Conservation (phyloP, 2,888 invertebrate species). For the Drosophila buzzatii region DNA sequence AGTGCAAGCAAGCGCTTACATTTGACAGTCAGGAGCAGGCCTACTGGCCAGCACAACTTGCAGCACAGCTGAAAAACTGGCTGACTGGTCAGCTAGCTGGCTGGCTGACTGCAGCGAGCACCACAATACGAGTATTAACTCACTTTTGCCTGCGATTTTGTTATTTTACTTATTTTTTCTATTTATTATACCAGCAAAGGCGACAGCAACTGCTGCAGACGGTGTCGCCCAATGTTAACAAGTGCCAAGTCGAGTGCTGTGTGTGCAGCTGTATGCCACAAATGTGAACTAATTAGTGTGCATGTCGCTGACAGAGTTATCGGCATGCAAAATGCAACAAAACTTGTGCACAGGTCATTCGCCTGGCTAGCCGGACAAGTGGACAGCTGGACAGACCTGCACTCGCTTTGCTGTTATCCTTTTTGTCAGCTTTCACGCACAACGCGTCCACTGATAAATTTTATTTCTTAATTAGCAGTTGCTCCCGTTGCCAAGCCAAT, state of each 20-base stretch:
- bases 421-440: constrained; percentile 67
- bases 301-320: constrained; percentile 75
- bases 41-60: constrained; percentile 43
- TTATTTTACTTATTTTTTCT: constrained; percentile 28
- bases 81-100: constrained; percentile 16
- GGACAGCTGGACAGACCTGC: neutral
- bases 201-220: constrained; percentile 21
- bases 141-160: constrained; percentile 64
- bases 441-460: constrained; percentile 57
- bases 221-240: constrained; percentile 63
- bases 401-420: constrained; percentile 50
- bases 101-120: constrained; percentile 35
- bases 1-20: constrained; percentile 55
- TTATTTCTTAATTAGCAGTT: constrained; percentile 78
- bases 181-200: constrained; percentile 14
- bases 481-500: constrained; percentile 57
- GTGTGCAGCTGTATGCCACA: constrained; percentile 59
- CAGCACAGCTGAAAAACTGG: constrained; percentile 52
- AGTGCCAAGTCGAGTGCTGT: constrained; percentile 67
- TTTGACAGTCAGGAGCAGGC: constrained; percentile 71
- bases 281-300: constrained; percentile 78
- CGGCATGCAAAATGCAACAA: constrained; percentile 56
- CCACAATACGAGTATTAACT: constrained; percentile 62
- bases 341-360: constrained; percentile 56
- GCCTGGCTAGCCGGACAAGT: constrained; percentile 30